Percentiles rank a stretch among this genome's conserved stretches.
phyloP scores from a whole-genome alignment of 2,797 vertebrate species.

The Erethizon dorsatum region DNA sequence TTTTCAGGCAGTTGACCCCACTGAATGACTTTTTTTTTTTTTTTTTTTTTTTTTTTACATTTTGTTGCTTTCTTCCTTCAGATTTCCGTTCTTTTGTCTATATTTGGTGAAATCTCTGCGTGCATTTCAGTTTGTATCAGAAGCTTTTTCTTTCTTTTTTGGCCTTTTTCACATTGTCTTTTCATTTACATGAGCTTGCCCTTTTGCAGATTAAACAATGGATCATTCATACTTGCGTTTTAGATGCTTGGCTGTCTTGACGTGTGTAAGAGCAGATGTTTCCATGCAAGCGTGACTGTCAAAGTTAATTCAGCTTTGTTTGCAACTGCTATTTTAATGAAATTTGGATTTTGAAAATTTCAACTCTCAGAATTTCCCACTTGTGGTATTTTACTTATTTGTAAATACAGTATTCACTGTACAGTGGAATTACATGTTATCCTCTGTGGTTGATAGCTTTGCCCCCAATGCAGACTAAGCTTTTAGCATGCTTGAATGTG shows the following conservation, averaged over 20 bases:
- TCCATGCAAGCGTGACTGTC: constrained; percentile 62
- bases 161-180: neutral
- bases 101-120: neutral
- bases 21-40: neutral
- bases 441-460: constrained; percentile 48
- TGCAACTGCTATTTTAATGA: constrained; percentile 65
- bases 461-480: constrained; percentile 17
- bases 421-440: neutral
- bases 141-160: neutral
- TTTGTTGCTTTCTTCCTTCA: neutral
- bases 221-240: constrained; percentile 38
- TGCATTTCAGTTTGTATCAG: constrained; percentile 20
- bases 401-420: constrained; percentile 59
- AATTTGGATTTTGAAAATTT: constrained; percentile 33
- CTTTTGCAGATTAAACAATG: constrained; percentile 56
- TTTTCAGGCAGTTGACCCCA: neutral
- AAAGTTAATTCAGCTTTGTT: constrained; percentile 68
- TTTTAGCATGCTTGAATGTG: neutral
- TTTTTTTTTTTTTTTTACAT: neutral
- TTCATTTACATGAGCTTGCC: neutral
- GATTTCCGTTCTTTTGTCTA: neutral
- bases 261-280: constrained; percentile 66
- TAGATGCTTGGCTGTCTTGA: constrained; percentile 20
- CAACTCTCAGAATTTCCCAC: constrained; percentile 21
- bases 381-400: constrained; percentile 65